Evolutionary conservation across 2,797 vertebrate species (phyloP), one percentile per base, ranked within the genome.

Genomic region (Neosilurus mollespiculum): DNA sequence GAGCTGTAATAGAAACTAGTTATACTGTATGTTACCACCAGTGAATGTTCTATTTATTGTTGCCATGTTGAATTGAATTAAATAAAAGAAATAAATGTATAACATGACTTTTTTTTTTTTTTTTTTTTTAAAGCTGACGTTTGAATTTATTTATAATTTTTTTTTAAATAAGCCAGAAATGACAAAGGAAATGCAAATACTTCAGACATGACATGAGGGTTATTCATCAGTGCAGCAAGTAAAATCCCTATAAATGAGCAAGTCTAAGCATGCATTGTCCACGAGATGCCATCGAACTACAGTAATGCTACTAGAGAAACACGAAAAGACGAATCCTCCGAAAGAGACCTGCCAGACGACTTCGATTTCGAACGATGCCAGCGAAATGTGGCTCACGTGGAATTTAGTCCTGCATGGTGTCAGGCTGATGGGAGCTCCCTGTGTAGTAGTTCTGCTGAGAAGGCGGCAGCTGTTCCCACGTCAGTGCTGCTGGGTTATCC

Each of bases 331-430:
- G 15, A 10, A 78, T n/a, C 20, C 30, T 12, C 51, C 56, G 22
- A 76, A 76, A 75, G 12, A 51, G 49, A 15, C 49, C 34, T 20
- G 34, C 9, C 8, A 67, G 15, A 66, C 12, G 14, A 11, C 22
- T n/a, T 56, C 54, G 16, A 56, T 12, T 56, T 56, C 11, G 8
- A 20, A 9, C 72, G 61, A 77, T 61, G 58, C 75, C 12, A 14
- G 15, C 24, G 10, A 54, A 73, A 26, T 82, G 26, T 62, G 53
- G 10, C 7, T 26, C 2, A 3, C 30, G 22, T 51, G 2, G 34
- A 5, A 85, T 54, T 96, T 96, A 99, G 90, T 99, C 96, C 90
- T 96, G 96, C 88, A 97, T 93, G 88, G 94, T 93, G 69, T 93
- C 94, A 86, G 97, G 30, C 56, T 96, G 96, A 43, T 93, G 91